Percentiles rank a stretch among this genome's conserved stretches.
Conservation (phyloP, 2,113 vertebrate species). For the Numida meleagris region DNA sequence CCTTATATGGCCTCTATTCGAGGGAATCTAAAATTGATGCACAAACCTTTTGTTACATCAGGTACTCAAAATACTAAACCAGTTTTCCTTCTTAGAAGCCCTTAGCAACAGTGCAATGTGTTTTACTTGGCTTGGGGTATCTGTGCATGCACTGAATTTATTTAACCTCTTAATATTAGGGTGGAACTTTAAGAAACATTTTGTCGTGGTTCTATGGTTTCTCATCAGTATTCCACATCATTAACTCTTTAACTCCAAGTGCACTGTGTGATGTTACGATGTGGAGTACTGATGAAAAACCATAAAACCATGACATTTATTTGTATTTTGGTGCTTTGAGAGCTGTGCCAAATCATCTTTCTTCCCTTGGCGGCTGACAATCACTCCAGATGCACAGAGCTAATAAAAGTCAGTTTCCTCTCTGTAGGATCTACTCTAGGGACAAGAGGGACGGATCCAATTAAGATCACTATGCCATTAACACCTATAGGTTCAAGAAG, state of each 20-base stretch:
- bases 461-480: background rate
- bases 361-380: background rate
- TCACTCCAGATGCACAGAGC: background rate
- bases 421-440: background rate
- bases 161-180: background rate
- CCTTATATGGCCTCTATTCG: background rate
- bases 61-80: conserved; percentile 74
- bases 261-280: no score
- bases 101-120: conserved; percentile 65
- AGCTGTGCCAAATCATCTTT: background rate
- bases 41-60: conserved; percentile 55
- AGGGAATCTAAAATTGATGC: background rate
- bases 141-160: background rate
- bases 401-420: background rate
- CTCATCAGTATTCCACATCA: no score
- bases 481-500: background rate
- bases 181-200: background rate
- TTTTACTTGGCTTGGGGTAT: conserved; percentile 22
- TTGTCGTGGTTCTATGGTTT: no score
- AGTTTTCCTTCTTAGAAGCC: conserved; percentile 47
- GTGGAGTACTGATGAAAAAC: no score
- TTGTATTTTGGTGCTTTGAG: background rate
- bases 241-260: no score
- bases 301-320: background rate
- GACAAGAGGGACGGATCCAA: background rate